Evolutionary conservation across 1,140 invertebrate genomes (phyloP).

Genomic region (Riptortus pedestris): DNA sequence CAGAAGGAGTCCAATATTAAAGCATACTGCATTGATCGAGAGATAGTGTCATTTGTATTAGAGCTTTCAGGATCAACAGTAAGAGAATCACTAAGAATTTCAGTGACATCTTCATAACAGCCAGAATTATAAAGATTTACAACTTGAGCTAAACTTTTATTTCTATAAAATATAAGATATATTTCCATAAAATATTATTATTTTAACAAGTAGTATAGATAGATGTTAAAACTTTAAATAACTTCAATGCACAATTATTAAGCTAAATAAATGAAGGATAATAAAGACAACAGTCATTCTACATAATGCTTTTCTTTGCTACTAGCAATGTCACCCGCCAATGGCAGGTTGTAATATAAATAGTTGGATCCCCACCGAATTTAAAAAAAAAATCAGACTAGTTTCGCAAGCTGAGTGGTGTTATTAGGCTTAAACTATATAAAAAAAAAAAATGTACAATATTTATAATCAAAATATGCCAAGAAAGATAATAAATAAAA

Average conservation of each 20-base stretch:
- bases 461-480: no score
- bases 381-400: no score
- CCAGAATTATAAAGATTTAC: slow-evolving; percentile 49
- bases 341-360: no score
- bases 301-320: no score
- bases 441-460: no score
- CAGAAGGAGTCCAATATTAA: slow-evolving; percentile 25
- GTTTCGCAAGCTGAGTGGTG: no score
- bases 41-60: slow-evolving; percentile 37
- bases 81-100: slow-evolving; percentile 53
- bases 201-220: background rate
- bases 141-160: slow-evolving; percentile 44
- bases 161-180: slow-evolving; percentile 37
- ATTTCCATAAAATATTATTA: no score
- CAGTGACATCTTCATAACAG: slow-evolving; percentile 51
- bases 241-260: no score
- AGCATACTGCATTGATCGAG: slow-evolving; percentile 44
- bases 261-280: background rate
- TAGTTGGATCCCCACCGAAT: no score
- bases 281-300: background rate
- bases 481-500: no score
- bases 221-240: background rate
- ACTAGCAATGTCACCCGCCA: no score
- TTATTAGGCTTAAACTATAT: no score
- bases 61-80: slow-evolving; percentile 35